Percentiles rank a stretch among this genome's conserved stretches.
phyloP scores from a whole-genome alignment of 2,113 vertebrate genomes.

The Hemiprocne comata region DNA sequence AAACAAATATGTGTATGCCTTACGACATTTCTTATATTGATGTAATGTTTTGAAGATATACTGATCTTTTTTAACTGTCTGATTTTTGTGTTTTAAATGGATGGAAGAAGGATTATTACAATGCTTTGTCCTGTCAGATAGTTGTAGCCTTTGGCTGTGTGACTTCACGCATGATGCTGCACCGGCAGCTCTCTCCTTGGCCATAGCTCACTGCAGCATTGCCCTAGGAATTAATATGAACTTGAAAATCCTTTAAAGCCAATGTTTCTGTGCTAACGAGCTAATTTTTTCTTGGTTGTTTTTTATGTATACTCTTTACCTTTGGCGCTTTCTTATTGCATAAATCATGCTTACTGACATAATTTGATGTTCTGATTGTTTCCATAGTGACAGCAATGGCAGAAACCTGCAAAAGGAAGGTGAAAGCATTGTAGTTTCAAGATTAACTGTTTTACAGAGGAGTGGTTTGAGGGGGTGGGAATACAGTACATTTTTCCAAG shows the following conservation, averaged over 20 bases:
- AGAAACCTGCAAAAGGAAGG: conserved; percentile 32
- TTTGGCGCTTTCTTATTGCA: not conserved
- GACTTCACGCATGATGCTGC: not conserved
- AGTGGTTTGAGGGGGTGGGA: not conserved
- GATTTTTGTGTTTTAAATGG: not conserved
- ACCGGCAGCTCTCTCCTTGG: not conserved
- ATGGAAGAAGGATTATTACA: not conserved
- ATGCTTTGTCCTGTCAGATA: not conserved
- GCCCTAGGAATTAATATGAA: not conserved
- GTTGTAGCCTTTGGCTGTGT: conserved; percentile 12
- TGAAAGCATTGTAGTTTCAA: conserved; percentile 37
- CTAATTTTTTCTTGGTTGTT: conserved; percentile 28
- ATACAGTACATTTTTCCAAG: not conserved
- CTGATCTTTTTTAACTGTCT: not conserved
- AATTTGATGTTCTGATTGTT: conserved; percentile 49
- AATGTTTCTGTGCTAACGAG: not conserved
- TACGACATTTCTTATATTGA: not conserved
- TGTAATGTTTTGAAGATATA: not conserved
- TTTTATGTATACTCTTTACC: not conserved
- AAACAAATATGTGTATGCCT: not conserved
- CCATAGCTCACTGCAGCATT: not conserved
- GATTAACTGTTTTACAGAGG: conserved; percentile 20
- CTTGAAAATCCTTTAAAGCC: conserved; percentile 1
- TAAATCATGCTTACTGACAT: conserved; percentile 20
- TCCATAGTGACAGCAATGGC: conserved; percentile 58